Base-by-base conservation (phyloP, 2,113 vertebrate species). In the Alosa alosa region DNA sequence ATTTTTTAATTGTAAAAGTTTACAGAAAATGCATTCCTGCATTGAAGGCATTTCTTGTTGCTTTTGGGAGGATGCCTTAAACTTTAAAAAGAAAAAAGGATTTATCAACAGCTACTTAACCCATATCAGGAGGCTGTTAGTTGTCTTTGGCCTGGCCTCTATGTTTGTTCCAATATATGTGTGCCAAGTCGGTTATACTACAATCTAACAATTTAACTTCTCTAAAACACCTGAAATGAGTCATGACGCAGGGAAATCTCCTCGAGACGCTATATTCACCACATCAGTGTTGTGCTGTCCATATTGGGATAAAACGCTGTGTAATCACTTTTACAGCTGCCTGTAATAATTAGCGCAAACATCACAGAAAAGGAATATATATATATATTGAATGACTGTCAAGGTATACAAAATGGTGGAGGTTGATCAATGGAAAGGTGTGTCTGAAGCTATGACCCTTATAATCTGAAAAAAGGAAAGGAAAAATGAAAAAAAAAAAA, bases 11-110 rank as follows among this genome's bases (percentile, higher is more conserved):
- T 94, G 92, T 89, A 81, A 93, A 68, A 93, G 94, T 97, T 97
- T 96, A 96, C 92, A 96, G 91, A 90, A 92, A 90, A 91, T 92
- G 92, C 93, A 92, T 95, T 96, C 95, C 89, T 91, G 92, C 93
- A 93, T 87, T 86, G 88, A 88, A 89, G 88, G 87, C 86, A 64
- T 94, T 95, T 94, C 94, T 91, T 78, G 72, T 78, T 78, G 39
- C 60, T 88, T 84, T 49, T 75, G 55, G 84, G 87, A 57, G 36
- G 25, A 82, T 78, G 72, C 72, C 72, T 78, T 17, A 78, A 39
- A 36, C 36, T 44, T 44, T 44, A 44, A 44, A 44, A 44, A 44
- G 41, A 44, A 44, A 44, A 44, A 44, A 44, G 31, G 31, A 20
- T 75, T 75, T 75, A 39, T 36, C 36, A 75, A 57, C 36, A 15